phyloP scores from a whole-genome alignment of 2,888 invertebrate species.

The Zaprionus obscuricornis region DNA sequence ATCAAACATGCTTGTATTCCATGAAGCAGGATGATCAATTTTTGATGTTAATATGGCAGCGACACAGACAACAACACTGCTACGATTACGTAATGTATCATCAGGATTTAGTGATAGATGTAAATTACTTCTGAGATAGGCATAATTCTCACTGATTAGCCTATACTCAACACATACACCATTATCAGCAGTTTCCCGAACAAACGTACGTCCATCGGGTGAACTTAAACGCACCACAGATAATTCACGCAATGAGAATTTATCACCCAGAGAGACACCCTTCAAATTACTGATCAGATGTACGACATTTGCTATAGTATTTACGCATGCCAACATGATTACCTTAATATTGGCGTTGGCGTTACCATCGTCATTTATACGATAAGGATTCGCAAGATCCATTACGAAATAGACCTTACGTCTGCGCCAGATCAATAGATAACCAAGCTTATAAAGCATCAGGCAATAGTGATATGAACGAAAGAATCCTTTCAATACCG shows the following conservation, averaged over 20 bases:
- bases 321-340: conserved; percentile 69
- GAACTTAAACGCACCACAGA: conserved; percentile 68
- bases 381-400: conserved; percentile 70
- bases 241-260: conserved; percentile 72
- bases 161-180: conserved; percentile 66
- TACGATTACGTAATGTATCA: conserved; percentile 63
- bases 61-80: conserved; percentile 74
- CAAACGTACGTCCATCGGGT: conserved; percentile 63
- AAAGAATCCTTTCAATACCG: conserved; percentile 65
- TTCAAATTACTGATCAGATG: conserved; percentile 66
- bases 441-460: conserved; percentile 54
- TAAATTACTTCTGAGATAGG: conserved; percentile 66
- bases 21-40: conserved; percentile 80
- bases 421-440: conserved; percentile 78
- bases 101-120: conserved; percentile 71
- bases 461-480: conserved; percentile 67
- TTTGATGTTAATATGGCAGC: conserved; percentile 75
- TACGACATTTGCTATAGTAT: conserved; percentile 66
- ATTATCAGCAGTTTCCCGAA: conserved; percentile 53
- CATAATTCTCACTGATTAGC: conserved; percentile 74
- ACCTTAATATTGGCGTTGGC: conserved; percentile 43
- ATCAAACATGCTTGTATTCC: conserved; percentile 75
- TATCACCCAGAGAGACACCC: conserved; percentile 37
- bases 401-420: conserved; percentile 72
- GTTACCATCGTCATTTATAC: conserved; percentile 53